phyloP scores from a whole-genome alignment of 2,888 invertebrate species.

The Tetrapedia diversipes region DNA sequence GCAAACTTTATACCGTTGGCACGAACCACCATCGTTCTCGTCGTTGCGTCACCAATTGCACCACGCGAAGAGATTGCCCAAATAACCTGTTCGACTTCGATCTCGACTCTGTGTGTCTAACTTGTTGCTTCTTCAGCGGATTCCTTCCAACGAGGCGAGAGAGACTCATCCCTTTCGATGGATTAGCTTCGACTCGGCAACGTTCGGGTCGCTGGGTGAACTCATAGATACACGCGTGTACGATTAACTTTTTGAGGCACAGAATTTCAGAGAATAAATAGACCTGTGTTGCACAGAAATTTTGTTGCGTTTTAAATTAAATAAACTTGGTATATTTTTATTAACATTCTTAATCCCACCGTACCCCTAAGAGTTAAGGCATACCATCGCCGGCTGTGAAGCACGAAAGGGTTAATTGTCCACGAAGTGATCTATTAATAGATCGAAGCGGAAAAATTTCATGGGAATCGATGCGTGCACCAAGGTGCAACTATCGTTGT shows the following conservation, averaged over 20 bases:
- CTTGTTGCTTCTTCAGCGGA: not conserved
- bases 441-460: not conserved
- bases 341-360: too few relatives aligned
- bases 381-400: too few relatives aligned
- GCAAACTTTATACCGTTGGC: not conserved
- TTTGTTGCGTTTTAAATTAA: too few relatives aligned
- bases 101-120: too few relatives aligned
- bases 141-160: not conserved
- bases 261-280: too few relatives aligned
- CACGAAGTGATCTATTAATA: slow-evolving; percentile 1
- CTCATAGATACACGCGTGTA: slow-evolving; percentile 23
- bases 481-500: not conserved
- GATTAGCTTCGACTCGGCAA: too few relatives aligned
- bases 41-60: slow-evolving; percentile 34
- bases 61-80: not conserved
- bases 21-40: not conserved
- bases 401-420: slow-evolving; percentile 7
- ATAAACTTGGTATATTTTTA: too few relatives aligned
- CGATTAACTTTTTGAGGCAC: too few relatives aligned
- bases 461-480: not conserved
- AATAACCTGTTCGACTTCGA: not conserved
- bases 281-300: too few relatives aligned
- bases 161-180: too few relatives aligned
- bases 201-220: not conserved
- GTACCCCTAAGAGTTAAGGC: too few relatives aligned